A percentile compares a stretch with the other conserved stretches of the same genome.
Evolutionary conservation across 1,140 invertebrate species (phyloP).

Genomic region (Neuroterus valhalla): DNA sequence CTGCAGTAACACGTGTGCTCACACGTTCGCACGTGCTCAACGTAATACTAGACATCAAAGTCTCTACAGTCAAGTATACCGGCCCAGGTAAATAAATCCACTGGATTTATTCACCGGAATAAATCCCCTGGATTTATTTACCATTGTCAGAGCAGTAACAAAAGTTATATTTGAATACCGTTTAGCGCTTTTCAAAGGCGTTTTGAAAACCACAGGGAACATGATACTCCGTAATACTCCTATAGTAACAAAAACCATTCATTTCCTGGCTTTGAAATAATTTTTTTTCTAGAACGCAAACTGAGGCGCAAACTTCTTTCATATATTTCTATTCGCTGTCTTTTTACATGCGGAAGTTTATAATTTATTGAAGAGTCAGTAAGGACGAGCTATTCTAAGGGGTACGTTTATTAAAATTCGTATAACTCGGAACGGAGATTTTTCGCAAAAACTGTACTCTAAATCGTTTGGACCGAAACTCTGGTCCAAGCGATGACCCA

Average conservation of each 20-base stretch:
- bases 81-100: constrained; percentile 24
- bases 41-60: constrained; percentile 19
- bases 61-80: background rate
- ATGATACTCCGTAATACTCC: background rate
- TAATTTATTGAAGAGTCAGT: no score
- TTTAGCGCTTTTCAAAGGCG: background rate
- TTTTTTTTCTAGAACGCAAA: background rate
- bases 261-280: background rate
- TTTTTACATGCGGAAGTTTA: no score
- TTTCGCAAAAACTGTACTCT: no score
- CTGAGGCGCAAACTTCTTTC: constrained; percentile 11
- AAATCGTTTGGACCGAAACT: no score
- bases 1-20: constrained; percentile 11
- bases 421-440: no score
- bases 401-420: no score
- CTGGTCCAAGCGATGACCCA: no score
- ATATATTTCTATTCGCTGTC: no score
- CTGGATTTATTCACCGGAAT: constrained; percentile 15
- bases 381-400: no score
- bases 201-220: background rate
- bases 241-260: constrained; percentile 10
- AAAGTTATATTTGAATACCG: constrained; percentile 8
- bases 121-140: constrained; percentile 24
- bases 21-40: constrained; percentile 19
- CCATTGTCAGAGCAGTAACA: background rate